A percentile compares a stretch with the other conserved stretches of the same genome.
Evolutionary conservation across 2,888 invertebrate genomes (phyloP).

Genomic region (Stenoptilia bipunctidactyla): DNA sequence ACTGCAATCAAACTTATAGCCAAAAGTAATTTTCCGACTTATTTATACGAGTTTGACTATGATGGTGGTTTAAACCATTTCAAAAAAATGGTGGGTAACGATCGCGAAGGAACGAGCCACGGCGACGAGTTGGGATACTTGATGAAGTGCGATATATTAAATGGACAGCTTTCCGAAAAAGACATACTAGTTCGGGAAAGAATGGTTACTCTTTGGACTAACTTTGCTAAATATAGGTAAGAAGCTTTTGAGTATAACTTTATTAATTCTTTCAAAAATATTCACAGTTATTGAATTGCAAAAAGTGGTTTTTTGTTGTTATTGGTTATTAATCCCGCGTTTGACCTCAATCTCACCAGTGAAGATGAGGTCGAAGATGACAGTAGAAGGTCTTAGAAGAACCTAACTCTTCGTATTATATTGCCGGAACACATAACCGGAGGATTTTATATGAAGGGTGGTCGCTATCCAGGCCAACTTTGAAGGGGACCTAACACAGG

Average conservation of each 20-base stretch:
- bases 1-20: constrained; percentile 38
- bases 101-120: constrained; percentile 68
- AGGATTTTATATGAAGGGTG: no score
- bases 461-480: no score
- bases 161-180: constrained; percentile 25
- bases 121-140: constrained; percentile 74
- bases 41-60: constrained; percentile 71
- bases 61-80: constrained; percentile 64
- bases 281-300: no score
- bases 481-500: no score
- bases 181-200: constrained; percentile 46
- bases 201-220: constrained; percentile 72
- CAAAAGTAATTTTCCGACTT: constrained; percentile 51
- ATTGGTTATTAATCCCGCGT: no score
- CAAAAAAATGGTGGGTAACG: constrained; percentile 48
- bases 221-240: constrained; percentile 73
- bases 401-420: no score
- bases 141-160: constrained; percentile 40
- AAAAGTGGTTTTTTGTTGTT: no score
- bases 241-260: constrained; percentile 11
- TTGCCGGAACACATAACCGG: no score
- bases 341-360: no score
- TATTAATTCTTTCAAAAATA: no score
- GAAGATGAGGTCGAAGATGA: no score
- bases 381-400: no score